These are phyloP conservation scores for Euglossa dilemma DNA, from an alignment of 1,140 invertebrate genomes.

Conservation along the genomic window DNA sequence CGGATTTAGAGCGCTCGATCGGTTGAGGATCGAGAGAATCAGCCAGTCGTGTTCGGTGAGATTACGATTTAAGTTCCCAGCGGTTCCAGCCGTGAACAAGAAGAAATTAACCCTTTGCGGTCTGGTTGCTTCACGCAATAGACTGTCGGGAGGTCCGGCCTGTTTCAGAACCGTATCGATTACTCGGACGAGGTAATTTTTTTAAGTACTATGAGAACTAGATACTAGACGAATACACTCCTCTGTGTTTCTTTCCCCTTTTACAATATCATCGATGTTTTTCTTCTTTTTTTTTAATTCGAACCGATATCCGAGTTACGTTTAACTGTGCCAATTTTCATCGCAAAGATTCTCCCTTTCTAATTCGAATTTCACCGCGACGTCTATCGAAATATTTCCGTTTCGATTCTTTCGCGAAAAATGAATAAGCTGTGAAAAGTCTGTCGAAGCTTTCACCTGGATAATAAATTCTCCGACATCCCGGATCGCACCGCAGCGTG, in stretches of 20 bases:
- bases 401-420: too few relatives aligned
- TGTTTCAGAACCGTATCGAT: constrained; percentile 4
- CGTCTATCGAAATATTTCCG: too few relatives aligned
- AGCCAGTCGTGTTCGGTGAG: constrained; percentile 23
- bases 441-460: neutral
- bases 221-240: neutral
- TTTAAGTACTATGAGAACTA: too few relatives aligned
- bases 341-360: too few relatives aligned
- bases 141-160: neutral
- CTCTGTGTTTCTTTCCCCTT: neutral
- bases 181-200: neutral
- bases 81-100: constrained; percentile 26
- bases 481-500: neutral
- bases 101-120: constrained; percentile 24
- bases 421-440: too few relatives aligned
- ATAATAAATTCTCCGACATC: neutral
- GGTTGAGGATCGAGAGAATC: constrained; percentile 1
- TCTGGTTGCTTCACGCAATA: neutral
- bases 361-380: too few relatives aligned
- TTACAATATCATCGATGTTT: neutral
- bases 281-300: neutral
- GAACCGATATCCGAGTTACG: too few relatives aligned
- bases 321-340: too few relatives aligned
- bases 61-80: constrained; percentile 35
- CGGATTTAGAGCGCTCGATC: neutral